Evolutionary conservation across 2,797 vertebrate species (phyloP).

Genomic region (Eupleurogrammus muticus): DNA sequence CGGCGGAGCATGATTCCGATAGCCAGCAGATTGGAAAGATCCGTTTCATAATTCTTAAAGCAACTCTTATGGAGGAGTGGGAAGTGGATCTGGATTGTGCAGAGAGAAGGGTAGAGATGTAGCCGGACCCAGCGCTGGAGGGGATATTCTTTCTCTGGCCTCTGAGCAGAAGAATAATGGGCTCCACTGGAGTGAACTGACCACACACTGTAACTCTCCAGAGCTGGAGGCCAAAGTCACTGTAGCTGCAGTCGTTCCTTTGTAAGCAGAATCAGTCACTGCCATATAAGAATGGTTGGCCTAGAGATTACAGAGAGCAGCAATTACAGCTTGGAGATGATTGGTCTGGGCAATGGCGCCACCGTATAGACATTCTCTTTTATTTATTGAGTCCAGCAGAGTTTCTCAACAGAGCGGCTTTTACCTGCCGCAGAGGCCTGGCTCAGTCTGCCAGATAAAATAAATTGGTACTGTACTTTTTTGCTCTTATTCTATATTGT

Average conservation of each 20-base stretch:
- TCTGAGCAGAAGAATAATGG: conserved; percentile 70
- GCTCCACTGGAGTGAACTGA: conserved; percentile 70
- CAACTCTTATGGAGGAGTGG: conserved; percentile 23
- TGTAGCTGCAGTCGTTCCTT: conserved; percentile 69
- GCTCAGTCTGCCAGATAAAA: not conserved
- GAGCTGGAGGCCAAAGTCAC: conserved; percentile 72
- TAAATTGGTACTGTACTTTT: not conserved
- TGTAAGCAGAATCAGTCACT: conserved; percentile 65
- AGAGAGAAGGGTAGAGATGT: conserved; percentile 30
- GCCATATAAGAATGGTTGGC: conserved; percentile 43
- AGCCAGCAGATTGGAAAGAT: conserved; percentile 5
- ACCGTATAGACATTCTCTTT: conserved; percentile 18
- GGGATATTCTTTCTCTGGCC: conserved; percentile 49
- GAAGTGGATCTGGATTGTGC: conserved; percentile 30
- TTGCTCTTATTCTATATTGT: not conserved
- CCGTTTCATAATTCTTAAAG: conserved; percentile 39
- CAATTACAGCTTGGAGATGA: conserved; percentile 47
- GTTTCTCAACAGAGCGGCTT: conserved; percentile 22
- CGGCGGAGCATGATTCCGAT: not conserved
- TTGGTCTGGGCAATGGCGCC: conserved; percentile 51
- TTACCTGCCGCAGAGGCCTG: conserved; percentile 1
- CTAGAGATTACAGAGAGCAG: conserved; percentile 48
- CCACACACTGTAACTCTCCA: conserved; percentile 69
- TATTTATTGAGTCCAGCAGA: conserved; percentile 24
- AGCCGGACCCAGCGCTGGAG: conserved; percentile 39